Percentiles rank a stretch among this genome's conserved stretches.
These are phyloP conservation scores for Melipona bicolor DNA, from an alignment of 2,888 invertebrate species.

Conservation along the genomic window DNA sequence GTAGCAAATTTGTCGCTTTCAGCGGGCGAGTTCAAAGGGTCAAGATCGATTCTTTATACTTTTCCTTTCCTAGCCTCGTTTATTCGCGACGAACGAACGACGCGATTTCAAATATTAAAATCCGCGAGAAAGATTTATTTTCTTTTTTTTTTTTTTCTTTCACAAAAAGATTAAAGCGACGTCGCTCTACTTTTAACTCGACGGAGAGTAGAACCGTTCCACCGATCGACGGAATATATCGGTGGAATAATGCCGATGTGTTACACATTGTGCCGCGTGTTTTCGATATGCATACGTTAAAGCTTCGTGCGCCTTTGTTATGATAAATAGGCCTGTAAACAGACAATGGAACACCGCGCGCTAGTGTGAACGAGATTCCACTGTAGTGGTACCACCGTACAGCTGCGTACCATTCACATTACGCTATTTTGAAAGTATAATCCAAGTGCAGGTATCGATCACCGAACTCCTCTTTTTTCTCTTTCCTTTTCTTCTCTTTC, in stretches of 20 bases:
- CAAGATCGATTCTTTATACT: too few relatives aligned
- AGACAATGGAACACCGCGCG: not conserved
- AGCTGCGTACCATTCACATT: not conserved
- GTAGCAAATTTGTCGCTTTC: too few relatives aligned
- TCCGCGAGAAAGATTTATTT: too few relatives aligned
- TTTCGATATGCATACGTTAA: not conserved
- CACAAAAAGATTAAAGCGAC: not conserved
- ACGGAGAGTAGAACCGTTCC: not conserved
- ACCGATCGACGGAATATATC: not conserved
- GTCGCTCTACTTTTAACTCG: not conserved
- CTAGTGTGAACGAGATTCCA: not conserved
- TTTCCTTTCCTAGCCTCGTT: too few relatives aligned
- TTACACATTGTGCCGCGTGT: not conserved
- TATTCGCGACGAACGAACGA: too few relatives aligned
- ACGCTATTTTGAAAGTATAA: conserved; percentile 14
- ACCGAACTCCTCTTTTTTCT: not conserved
- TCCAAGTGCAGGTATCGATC: not conserved
- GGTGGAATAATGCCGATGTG: not conserved
- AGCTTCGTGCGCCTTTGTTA: not conserved
- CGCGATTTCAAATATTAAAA: too few relatives aligned
- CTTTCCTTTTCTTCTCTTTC: not conserved
- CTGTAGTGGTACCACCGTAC: not conserved
- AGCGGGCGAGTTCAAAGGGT: too few relatives aligned
- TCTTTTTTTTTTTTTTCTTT: too few relatives aligned
- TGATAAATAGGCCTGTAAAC: not conserved